phyloP scores from a whole-genome alignment of 2,113 vertebrate genomes.

The Ursus arctos region DNA sequence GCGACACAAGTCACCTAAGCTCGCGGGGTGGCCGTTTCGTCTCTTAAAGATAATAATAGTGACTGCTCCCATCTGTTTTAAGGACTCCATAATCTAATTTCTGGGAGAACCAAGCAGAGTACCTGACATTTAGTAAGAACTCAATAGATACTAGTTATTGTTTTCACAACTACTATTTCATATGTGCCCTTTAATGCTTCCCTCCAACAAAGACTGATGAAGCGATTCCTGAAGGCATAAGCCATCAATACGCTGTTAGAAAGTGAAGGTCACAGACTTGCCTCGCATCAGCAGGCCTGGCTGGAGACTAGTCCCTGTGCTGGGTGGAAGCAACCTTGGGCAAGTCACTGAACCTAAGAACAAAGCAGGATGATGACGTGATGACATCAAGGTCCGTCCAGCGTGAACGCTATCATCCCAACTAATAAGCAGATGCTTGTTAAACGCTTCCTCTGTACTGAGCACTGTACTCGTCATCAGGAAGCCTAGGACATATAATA shows the following conservation, averaged over 20 bases:
- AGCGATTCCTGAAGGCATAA: background rate
- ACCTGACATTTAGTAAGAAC: background rate
- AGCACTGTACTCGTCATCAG: background rate
- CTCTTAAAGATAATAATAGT: background rate
- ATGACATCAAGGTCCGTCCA: background rate
- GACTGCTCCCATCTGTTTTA: background rate
- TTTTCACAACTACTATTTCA: background rate
- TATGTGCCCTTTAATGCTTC: background rate
- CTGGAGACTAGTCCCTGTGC: background rate
- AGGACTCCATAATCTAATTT: background rate
- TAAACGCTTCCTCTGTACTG: background rate
- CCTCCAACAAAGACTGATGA: background rate
- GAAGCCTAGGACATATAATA: background rate
- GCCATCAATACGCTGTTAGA: background rate
- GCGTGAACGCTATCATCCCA: background rate
- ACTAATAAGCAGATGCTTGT: background rate
- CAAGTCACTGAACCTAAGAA: background rate
- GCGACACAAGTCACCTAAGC: fast-evolving
- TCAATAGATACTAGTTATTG: background rate
- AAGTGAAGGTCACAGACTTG: background rate
- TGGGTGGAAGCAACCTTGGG: background rate
- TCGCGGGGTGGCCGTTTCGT: background rate
- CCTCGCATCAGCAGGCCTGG: background rate
- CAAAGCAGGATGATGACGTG: background rate
- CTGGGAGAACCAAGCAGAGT: background rate